A percentile compares a stretch with the other conserved stretches of the same genome.
These are phyloP conservation scores for Remorina albescens DNA, from an alignment of 2,797 vertebrate species.

Conservation along the genomic window DNA sequence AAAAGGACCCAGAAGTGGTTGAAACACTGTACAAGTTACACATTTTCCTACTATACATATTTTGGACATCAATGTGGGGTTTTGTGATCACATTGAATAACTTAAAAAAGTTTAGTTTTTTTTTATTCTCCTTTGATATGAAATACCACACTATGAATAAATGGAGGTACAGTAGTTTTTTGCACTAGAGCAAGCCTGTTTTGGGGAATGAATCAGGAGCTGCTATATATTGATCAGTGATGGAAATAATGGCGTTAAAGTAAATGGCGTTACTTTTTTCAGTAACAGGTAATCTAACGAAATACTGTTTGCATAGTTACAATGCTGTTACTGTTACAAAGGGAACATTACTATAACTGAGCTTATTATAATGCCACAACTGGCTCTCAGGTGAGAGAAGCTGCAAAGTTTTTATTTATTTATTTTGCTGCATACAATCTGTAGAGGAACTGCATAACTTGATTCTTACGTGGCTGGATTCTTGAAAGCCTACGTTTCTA, in stretches of 20 bases:
- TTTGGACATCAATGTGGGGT: conserved; percentile 7
- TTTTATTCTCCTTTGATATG: conserved; percentile 7
- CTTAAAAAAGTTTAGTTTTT: conserved; percentile 14
- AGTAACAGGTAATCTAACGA: too few species aligned
- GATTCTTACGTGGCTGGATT: background rate
- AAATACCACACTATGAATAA: conserved; percentile 34
- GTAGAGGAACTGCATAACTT: background rate
- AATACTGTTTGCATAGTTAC: too few species aligned
- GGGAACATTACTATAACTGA: too few species aligned
- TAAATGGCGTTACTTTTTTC: too few species aligned
- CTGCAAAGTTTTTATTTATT: too few species aligned
- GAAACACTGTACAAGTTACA: conserved; percentile 37
- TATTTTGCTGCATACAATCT: background rate
- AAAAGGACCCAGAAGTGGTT: conserved; percentile 11
- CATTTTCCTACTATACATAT: conserved; percentile 32
- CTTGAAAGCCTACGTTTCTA: background rate
- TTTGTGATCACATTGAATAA: conserved; percentile 16
- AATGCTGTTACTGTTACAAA: too few species aligned
- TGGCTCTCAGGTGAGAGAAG: too few species aligned
- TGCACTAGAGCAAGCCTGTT: conserved; percentile 1
- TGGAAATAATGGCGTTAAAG: too few species aligned
- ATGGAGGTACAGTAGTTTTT: background rate
- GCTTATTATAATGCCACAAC: too few species aligned
- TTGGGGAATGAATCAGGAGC: conserved; percentile 1
- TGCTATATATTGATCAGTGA: background rate